Base-by-base conservation (phyloP, 1,140 invertebrate genomes). In the Phthorimaea operculella region DNA sequence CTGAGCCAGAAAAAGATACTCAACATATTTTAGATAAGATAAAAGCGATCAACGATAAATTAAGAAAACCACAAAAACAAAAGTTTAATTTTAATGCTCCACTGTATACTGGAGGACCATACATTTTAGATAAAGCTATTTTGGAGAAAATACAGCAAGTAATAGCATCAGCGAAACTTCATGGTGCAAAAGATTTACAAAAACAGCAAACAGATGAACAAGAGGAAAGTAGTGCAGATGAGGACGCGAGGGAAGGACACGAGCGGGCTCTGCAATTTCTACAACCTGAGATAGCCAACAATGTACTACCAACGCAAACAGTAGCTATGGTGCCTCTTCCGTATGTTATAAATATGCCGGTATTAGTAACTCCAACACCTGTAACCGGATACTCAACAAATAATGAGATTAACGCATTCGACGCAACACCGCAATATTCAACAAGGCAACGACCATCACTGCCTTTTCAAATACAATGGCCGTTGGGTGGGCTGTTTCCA, bases 401-500 rank as follows among this genome's bases (percentile, higher is more conserved):
- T 1, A 54, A 54, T 28, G 36, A 53, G 8, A 9, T 45, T 28
- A 54, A 45, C 44, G 33, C 15, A 39, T 18, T 14, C 6, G 15
- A 47, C 3, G 1, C 14, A 6, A 15, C 45, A 47, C 11, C 11
- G 16, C 11, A 59, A 16, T 67, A 64, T 59, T 68, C 74, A 62
- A 71, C 68, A 51, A 69, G 69, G 33, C 74, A 78, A 59, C 66
- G 68, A 51, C 59, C 71, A 7, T 59, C 63, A 21, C 58, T 70
- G 16, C 62, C 67, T 15, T 74, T 81, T 60, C 68, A 77, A 64
- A 69, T 80, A 47, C 74, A 64, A 45, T 87, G 77, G 77, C 87
- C 87, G 11, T 77, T 87, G 33, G 76, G 84, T 14, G 73, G 76
- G 51, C 75, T 85, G 45, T 89, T 90, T 64, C 88, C 88, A 12